Conservation (phyloP, 2,113 vertebrate species). For the Solenodon paradoxus region DNA sequence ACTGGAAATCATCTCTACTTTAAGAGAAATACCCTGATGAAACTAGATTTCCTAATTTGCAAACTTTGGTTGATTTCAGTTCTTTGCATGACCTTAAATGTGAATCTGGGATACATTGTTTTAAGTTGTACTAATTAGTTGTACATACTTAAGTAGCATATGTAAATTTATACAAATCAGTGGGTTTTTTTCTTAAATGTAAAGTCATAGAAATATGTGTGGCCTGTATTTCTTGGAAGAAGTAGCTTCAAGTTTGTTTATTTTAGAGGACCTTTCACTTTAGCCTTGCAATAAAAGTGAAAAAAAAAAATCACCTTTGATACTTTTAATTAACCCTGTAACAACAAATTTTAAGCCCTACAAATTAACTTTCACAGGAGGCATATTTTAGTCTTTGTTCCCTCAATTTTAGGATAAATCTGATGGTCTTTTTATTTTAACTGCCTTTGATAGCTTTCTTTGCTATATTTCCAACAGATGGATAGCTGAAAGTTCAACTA, state of each 20-base stretch:
- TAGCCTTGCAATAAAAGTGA: not conserved
- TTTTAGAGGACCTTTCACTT: not conserved
- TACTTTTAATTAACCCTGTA: not conserved
- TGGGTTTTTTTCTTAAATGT: not conserved
- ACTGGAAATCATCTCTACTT: slow-evolving; percentile 28
- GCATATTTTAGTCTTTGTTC: not conserved
- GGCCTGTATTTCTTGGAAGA: slow-evolving; percentile 41
- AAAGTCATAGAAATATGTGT: slow-evolving; percentile 41
- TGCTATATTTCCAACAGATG: not conserved
- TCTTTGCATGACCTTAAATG: slow-evolving; percentile 41
- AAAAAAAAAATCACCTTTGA: not conserved
- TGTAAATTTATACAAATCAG: slow-evolving; percentile 63
- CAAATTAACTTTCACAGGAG: not conserved
- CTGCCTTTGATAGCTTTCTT: not conserved
- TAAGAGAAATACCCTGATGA: not conserved
- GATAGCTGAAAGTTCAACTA: slow-evolving; percentile 7
- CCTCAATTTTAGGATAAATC: not conserved
- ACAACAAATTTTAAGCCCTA: not conserved
- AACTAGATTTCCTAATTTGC: slow-evolving; percentile 45
- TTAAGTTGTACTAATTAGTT: slow-evolving; percentile 64
- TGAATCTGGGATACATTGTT: slow-evolving; percentile 23
- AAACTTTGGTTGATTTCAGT: slow-evolving; percentile 23
- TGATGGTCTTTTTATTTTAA: not conserved
- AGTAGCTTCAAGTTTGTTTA: not conserved
- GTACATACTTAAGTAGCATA: slow-evolving; percentile 51